Evolutionary conservation across 2,113 vertebrate species (phyloP).

Genomic region (Benitochromis conjunctus): DNA sequence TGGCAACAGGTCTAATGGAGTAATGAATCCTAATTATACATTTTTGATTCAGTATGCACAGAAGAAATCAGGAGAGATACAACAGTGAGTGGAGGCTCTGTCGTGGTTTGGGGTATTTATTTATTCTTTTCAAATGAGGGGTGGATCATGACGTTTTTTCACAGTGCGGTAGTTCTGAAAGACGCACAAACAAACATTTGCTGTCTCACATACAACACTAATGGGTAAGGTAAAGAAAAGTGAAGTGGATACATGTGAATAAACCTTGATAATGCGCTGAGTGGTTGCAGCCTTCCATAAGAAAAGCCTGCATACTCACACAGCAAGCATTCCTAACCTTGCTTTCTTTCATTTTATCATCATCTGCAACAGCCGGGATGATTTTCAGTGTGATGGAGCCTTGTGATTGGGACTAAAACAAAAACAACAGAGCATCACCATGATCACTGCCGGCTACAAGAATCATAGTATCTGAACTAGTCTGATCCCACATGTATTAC

Average conservation of each 20-base stretch:
- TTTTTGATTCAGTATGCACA: background rate
- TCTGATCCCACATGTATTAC: conserved; percentile 53
- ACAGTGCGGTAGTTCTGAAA: background rate
- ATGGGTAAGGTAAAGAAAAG: background rate
- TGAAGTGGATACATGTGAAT: background rate
- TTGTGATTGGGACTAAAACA: conserved; percentile 86
- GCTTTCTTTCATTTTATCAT: conserved; percentile 86
- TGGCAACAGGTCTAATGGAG: background rate
- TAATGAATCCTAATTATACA: background rate
- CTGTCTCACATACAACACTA: accelerated
- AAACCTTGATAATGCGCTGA: background rate
- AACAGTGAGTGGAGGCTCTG: background rate
- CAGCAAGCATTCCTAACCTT: conserved; percentile 71
- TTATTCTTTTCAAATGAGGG: background rate
- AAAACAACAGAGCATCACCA: background rate
- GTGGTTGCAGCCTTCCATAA: background rate
- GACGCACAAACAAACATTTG: background rate
- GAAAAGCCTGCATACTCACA: background rate
- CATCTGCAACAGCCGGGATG: conserved; percentile 88
- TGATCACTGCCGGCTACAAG: background rate
- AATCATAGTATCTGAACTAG: background rate
- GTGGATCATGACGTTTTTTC: background rate
- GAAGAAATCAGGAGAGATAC: background rate
- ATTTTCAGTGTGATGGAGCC: conserved; percentile 95
- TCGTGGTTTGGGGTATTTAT: background rate